These are phyloP conservation scores for Xerus inauris DNA, from an alignment of 2,113 vertebrate genomes.

Conservation along the genomic window DNA sequence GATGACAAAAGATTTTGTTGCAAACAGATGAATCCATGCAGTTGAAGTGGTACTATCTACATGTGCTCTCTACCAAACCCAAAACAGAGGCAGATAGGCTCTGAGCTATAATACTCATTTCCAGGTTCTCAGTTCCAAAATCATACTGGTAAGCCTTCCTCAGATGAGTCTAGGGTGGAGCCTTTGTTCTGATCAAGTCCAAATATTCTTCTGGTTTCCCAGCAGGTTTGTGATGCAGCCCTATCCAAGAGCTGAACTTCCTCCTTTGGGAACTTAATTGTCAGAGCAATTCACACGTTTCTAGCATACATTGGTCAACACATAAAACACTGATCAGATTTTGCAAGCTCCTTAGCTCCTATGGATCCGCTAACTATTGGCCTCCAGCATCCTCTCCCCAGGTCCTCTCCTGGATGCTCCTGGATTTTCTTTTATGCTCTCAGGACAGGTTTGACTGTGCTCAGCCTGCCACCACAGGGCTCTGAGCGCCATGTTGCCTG, in stretches of 20 bases:
- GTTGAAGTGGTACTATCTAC: not conserved
- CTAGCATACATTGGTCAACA: not conserved
- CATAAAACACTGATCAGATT: not conserved
- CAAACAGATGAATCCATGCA: not conserved
- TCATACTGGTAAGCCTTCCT: not conserved
- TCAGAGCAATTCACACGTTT: not conserved
- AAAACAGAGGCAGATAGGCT: not conserved
- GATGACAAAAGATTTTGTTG: not conserved
- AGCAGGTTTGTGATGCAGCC: not conserved
- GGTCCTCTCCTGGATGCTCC: not conserved
- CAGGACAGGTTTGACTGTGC: not conserved
- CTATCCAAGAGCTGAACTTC: not conserved
- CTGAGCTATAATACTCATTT: not conserved
- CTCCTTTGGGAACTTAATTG: not conserved
- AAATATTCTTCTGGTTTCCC: not conserved
- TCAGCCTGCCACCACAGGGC: not conserved
- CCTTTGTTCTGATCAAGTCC: not conserved
- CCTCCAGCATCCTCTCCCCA: not conserved
- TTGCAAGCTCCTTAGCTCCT: not conserved
- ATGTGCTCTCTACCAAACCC: not conserved
- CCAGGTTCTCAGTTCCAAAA: not conserved
- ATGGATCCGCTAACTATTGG: accelerated
- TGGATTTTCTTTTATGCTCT: not conserved
- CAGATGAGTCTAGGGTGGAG: accelerated
- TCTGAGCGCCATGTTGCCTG: not conserved